phyloP scores from a whole-genome alignment of 2,113 vertebrate species.

The Salvelinus alpinus region DNA sequence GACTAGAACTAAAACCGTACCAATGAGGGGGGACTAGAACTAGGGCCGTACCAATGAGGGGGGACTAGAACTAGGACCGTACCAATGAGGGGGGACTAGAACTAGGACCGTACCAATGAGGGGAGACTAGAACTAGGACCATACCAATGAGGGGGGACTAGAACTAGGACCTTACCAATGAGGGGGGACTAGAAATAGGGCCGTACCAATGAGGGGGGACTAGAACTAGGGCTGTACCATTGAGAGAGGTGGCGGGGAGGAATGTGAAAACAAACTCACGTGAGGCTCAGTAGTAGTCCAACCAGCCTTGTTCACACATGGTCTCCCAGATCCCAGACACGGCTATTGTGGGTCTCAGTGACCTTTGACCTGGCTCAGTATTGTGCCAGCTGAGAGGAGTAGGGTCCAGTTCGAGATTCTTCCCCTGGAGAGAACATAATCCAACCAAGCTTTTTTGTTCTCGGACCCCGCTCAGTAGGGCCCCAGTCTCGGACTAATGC shows the following conservation, averaged over 20 bases:
- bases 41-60: no score
- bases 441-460: background rate
- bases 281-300: constrained; percentile 11
- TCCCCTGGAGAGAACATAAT: background rate
- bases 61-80: no score
- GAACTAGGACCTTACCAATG: no score
- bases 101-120: no score
- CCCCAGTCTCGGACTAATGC: constrained; percentile 1
- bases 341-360: constrained; percentile 15
- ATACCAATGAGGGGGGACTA: no score
- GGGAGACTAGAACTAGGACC: no score
- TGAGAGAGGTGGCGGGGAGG: background rate
- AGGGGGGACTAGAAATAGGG: no score
- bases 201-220: no score
- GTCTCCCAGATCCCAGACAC: constrained; percentile 7
- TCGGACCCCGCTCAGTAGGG: background rate
- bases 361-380: constrained; percentile 18
- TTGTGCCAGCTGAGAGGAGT: background rate
- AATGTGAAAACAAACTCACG: constrained; percentile 13
- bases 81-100: no score
- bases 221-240: background rate
- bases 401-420: background rate
- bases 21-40: no score
- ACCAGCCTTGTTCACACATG: constrained; percentile 28
- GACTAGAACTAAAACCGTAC: no score